Evolutionary conservation across 2,888 invertebrate genomes (phyloP), one percentile per base, ranked within the genome.

Genomic region (Augiades crinisus): DNA sequence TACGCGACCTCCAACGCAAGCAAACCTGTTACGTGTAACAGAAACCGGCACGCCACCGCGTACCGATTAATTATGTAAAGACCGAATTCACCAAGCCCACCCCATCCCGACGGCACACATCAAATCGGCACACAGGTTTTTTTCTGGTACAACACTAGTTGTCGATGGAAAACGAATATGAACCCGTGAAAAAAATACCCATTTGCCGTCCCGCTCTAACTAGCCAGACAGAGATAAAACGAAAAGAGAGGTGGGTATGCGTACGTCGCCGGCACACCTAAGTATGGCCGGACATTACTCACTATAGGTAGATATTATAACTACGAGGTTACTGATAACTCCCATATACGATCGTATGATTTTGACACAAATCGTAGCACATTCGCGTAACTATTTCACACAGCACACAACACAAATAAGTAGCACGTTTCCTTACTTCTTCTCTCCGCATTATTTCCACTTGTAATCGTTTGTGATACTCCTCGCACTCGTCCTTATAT

Each of bases 401-500:
- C 53, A 68, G 63, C 70, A 82, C 67, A 82, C 65, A 69, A 58
- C 82, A 87, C 83, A 71, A 64, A 70, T 67, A 72, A 60, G 72
- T 72, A 74, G 68, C 81, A 87, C 86, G 71, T 73, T 78, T 76
- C 89, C 97, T 96, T 95, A 98, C 98, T 96, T 98, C 98, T 94
- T 98, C 98, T 85, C 98, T 95, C 87, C 98, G 95, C 92, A 97
- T 95, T 86, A 96, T 93, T 93, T 98, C 98, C 83, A 96, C 93
- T 92, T 98, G 97, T 83, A 98, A 93, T 87, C 97, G 95, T 92
- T 97, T 96, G 90, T 97, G 96, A 86, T 95, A 96, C 90, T 98
- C 97, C 90, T 98, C 98, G 87, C 97, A 96, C 87, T 98, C 97
- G 90, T 99, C 99, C 92, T 97, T 98, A 91, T 97, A 97, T 90